Conservation (phyloP, 2,888 invertebrate genomes). For the Meteorus colon region DNA sequence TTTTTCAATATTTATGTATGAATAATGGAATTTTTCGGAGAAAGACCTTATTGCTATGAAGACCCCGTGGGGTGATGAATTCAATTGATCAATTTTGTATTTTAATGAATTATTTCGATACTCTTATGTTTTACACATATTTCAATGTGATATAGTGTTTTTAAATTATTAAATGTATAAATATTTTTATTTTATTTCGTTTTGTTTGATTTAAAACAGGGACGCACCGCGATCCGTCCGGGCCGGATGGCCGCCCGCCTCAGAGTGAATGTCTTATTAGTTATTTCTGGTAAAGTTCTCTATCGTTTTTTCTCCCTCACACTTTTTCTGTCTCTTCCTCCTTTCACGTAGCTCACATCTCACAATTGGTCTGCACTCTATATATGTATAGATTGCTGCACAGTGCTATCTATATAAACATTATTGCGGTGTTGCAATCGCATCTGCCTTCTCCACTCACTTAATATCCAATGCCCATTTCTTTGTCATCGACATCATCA, state of each 20-base stretch:
- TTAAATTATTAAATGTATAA: slow-evolving; percentile 8
- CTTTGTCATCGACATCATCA: not conserved
- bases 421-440: slow-evolving; percentile 42
- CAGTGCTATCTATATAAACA: not conserved
- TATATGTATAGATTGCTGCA: not conserved
- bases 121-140: no score
- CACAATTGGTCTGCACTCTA: slow-evolving; percentile 47
- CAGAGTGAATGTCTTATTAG: slow-evolving; percentile 73
- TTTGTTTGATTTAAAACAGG: slow-evolving; percentile 49
- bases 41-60: no score
- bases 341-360: slow-evolving; percentile 53
- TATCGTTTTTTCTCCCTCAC: slow-evolving; percentile 51
- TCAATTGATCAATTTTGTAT: no score
- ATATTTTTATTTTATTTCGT: slow-evolving; percentile 27
- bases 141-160: not conserved
- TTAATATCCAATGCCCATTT: not conserved
- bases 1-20: no score
- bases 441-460: slow-evolving; percentile 21
- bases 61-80: no score
- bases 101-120: no score
- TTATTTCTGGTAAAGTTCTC: slow-evolving; percentile 70
- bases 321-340: slow-evolving; percentile 52
- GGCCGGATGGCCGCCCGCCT: slow-evolving; percentile 73
- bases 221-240: slow-evolving; percentile 72
- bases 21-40: no score